Conservation (phyloP, 2,797 vertebrate genomes). For the Aselliscus stoliczkanus region DNA sequence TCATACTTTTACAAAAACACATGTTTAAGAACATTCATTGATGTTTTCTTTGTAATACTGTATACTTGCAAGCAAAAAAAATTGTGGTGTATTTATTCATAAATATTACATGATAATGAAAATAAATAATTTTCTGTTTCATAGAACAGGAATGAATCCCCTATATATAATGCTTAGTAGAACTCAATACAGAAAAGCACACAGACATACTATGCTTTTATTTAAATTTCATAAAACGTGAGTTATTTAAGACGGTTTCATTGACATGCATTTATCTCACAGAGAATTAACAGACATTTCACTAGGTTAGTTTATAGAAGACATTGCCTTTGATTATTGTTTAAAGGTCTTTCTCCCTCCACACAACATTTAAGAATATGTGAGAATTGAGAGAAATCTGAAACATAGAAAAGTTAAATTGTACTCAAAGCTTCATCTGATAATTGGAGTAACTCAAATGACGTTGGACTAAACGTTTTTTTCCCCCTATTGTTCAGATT, state of each 20-base stretch:
- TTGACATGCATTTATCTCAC: neutral
- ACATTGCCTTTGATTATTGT: neutral
- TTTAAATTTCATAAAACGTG: neutral
- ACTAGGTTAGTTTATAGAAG: neutral
- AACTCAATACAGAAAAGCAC: neutral
- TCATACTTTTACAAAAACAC: neutral
- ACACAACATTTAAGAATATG: neutral
- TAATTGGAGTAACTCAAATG: neutral
- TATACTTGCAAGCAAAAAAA: neutral
- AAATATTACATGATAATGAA: neutral
- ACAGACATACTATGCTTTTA: neutral
- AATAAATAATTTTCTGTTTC: neutral
- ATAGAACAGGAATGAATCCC: neutral
- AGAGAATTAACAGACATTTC: neutral
- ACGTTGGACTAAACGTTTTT: neutral
- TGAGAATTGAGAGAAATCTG: neutral
- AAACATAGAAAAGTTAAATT: neutral
- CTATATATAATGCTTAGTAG: neutral
- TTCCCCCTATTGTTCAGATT: neutral
- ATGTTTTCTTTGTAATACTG: neutral
- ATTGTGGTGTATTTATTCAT: neutral
- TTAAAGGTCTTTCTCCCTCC: neutral
- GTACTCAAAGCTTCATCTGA: neutral
- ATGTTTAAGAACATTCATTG: neutral
- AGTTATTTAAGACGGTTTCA: neutral